Percentiles rank a stretch among this genome's conserved stretches.
Conservation (phyloP, 2,888 invertebrate genomes). For the Actias luna region DNA sequence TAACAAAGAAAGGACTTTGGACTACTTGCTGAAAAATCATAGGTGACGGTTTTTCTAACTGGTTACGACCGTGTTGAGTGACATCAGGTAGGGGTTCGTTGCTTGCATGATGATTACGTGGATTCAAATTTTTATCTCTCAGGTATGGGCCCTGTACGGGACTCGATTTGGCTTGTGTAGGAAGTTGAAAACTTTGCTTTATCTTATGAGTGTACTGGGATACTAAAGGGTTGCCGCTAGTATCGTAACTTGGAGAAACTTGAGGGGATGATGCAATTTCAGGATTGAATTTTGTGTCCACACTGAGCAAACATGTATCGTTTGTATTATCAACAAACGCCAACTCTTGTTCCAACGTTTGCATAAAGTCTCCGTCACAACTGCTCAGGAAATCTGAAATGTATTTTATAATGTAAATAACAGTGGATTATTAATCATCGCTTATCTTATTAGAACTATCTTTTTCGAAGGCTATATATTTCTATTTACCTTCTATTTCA, state of each 20-base stretch:
- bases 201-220: slow-evolving; percentile 61
- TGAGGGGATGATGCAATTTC: slow-evolving; percentile 55
- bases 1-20: slow-evolving; percentile 69
- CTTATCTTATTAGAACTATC: slow-evolving; percentile 23
- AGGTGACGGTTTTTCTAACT: slow-evolving; percentile 49
- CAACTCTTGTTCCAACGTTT: slow-evolving; percentile 71
- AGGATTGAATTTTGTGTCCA: slow-evolving; percentile 54
- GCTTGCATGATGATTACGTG: slow-evolving; percentile 28
- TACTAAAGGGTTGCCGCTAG: slow-evolving; percentile 64
- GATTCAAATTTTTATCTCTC: slow-evolving; percentile 58
- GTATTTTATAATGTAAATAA: slow-evolving; percentile 19
- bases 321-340: slow-evolving; percentile 50
- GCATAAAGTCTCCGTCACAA: slow-evolving; percentile 85
- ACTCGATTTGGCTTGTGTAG: slow-evolving; percentile 51
- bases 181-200: slow-evolving; percentile 30
- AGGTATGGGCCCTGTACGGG: slow-evolving; percentile 56
- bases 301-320: slow-evolving; percentile 53
- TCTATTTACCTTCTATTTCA: slow-evolving; percentile 84
- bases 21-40: slow-evolving; percentile 72
- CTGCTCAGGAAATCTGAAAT: slow-evolving; percentile 84
- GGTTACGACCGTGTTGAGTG: slow-evolving; percentile 52
- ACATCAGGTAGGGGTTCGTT: slow-evolving; percentile 53
- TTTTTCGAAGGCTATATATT: neutral
- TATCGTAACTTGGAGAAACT: slow-evolving; percentile 55
- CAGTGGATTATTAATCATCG: slow-evolving; percentile 18